Evolutionary conservation across 2,113 vertebrate genomes (phyloP).

Genomic region (Falco punctatus): DNA sequence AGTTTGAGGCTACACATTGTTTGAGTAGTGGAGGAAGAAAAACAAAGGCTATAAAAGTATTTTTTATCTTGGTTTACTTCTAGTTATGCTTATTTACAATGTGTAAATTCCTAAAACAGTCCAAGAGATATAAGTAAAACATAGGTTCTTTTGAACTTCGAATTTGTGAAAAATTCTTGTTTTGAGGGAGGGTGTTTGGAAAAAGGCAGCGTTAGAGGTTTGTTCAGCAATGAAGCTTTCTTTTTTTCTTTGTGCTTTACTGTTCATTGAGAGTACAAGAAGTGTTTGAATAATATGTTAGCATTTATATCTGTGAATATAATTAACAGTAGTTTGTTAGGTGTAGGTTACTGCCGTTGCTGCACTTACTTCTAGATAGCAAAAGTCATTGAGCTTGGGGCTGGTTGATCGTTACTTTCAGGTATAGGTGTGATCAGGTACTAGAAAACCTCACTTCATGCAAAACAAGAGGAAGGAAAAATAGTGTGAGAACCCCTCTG

Average conservation of each 20-base stretch:
- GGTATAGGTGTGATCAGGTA: not conserved
- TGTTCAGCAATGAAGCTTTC: not conserved
- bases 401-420: not conserved
- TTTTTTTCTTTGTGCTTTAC: not conserved
- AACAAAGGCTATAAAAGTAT: not conserved
- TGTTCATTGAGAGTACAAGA: not conserved
- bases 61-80: slow-evolving; percentile 6
- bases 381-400: not conserved
- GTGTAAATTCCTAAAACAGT: not conserved
- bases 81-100: not conserved
- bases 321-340: not conserved
- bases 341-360: not conserved
- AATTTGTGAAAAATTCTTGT: not conserved
- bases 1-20: not conserved
- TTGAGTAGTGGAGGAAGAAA: not conserved
- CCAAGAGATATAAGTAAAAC: not conserved
- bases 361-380: not conserved
- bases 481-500: not conserved
- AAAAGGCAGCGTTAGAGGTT: not conserved
- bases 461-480: not conserved
- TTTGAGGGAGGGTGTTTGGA: not conserved
- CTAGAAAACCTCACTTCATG: not conserved
- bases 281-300: not conserved
- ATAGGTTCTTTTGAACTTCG: not conserved
- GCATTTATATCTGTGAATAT: not conserved